Percentiles rank a stretch among this genome's conserved stretches.
Conservation (phyloP, 2,113 vertebrate genomes). For the Lophius piscatorius region DNA sequence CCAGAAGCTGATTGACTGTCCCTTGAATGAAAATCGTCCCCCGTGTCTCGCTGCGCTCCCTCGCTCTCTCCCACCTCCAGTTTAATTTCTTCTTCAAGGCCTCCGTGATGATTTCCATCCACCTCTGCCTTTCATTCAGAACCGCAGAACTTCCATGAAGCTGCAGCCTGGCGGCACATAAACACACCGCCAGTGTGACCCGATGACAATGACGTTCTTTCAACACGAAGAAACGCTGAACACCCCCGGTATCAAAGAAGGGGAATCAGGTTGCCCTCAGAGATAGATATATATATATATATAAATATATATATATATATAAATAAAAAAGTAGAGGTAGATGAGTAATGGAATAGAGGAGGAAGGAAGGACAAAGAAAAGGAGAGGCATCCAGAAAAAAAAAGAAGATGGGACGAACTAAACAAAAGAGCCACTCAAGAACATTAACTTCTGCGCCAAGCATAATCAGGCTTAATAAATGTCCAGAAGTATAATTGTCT, state of each 20-base stretch:
- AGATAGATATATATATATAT: too few relatives aligned
- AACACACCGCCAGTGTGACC: neutral
- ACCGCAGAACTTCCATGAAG: constrained; percentile 33
- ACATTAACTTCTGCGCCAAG: constrained; percentile 5
- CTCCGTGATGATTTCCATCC: constrained; percentile 65
- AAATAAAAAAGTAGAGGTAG: constrained; percentile 1
- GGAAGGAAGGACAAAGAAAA: neutral
- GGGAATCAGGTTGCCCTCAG: too few relatives aligned
- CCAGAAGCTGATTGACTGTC: constrained; percentile 53
- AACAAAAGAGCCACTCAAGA: neutral
- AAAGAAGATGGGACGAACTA: neutral
- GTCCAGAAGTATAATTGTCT: neutral
- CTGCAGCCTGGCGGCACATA: constrained; percentile 6
- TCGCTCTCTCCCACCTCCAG: neutral
- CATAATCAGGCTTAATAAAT: neutral
- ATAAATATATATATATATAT: too few relatives aligned
- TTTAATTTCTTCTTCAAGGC: constrained; percentile 61
- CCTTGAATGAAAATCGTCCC: constrained; percentile 55
- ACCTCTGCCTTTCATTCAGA: constrained; percentile 63
- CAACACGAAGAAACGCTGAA: too few relatives aligned
- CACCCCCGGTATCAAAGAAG: too few relatives aligned
- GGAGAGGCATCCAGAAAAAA: neutral
- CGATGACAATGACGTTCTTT: too few relatives aligned
- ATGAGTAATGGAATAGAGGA: neutral
- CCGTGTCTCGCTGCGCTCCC: constrained; percentile 27